Conservation (phyloP, 2,113 vertebrate genomes). For the Thunnus maccoyii region DNA sequence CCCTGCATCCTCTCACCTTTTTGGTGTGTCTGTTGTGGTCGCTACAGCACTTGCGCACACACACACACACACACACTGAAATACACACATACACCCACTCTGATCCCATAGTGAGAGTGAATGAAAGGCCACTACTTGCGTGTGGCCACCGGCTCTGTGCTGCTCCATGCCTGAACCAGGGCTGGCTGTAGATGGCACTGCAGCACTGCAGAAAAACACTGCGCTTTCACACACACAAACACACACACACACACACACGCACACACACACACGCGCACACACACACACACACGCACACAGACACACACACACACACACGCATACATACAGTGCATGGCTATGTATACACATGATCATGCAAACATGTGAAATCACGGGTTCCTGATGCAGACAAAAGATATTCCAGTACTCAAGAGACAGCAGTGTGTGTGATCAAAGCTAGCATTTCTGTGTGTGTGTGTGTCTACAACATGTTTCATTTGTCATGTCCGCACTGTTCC, state of each 20-base stretch:
- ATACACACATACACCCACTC: constrained; percentile 22
- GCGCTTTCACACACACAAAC: no score
- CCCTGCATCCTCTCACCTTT: constrained; percentile 66
- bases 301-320: constrained; percentile 6
- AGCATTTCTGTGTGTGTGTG: neutral
- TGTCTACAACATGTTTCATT: neutral
- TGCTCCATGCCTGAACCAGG: neutral
- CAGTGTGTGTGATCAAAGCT: neutral
- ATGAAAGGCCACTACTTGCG: constrained; percentile 58
- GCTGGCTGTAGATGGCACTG: constrained; percentile 82
- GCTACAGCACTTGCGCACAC: constrained; percentile 24
- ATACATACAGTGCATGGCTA: constrained; percentile 17
- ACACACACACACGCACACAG: constrained; percentile 5
- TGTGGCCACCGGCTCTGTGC: constrained; percentile 51
- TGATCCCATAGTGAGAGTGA: constrained; percentile 72
- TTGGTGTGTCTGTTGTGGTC: constrained; percentile 41
- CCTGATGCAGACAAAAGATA: constrained; percentile 24
- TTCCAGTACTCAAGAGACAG: neutral
- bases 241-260: neutral
- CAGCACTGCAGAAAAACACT: constrained; percentile 62
- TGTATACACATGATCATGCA: constrained; percentile 16
- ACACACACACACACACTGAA: constrained; percentile 6
- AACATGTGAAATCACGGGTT: constrained; percentile 12
- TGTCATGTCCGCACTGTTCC: constrained; percentile 47
- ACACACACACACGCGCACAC: neutral